Percentiles rank a stretch among this genome's conserved stretches.
Conservation (phyloP, 2,113 vertebrate genomes). For the Tenrec ecaudatus region DNA sequence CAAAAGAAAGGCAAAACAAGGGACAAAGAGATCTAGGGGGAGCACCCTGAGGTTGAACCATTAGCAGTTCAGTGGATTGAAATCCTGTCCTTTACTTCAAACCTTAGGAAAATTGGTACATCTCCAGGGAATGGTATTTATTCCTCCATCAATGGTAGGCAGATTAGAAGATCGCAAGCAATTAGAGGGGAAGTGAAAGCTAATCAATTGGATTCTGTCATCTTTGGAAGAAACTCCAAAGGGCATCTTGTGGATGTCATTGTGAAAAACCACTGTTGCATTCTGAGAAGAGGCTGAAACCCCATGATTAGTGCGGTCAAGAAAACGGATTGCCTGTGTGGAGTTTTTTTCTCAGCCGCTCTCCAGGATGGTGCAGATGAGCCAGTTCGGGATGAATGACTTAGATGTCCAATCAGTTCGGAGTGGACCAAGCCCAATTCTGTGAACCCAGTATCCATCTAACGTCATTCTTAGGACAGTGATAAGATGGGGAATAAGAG, state of each 20-base stretch:
- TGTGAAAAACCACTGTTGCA: not conserved
- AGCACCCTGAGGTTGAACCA: not conserved
- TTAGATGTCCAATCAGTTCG: not conserved
- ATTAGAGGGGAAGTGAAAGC: not conserved
- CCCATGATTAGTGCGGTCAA: not conserved
- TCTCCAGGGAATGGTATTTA: not conserved
- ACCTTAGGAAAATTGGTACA: not conserved
- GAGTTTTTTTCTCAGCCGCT: not conserved
- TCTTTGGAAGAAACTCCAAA: conserved; percentile 4
- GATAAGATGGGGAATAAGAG: not conserved
- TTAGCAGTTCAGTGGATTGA: not conserved
- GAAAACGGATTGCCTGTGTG: not conserved
- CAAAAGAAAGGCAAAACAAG: too few relatives aligned
- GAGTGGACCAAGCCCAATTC: not conserved
- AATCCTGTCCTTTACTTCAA: conserved; percentile 8
- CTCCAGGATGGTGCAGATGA: not conserved
- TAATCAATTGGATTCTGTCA: not conserved
- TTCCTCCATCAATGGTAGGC: not conserved
- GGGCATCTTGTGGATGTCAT: not conserved
- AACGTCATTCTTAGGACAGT: not conserved
- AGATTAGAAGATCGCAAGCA: not conserved
- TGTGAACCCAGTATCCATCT: too few relatives aligned
- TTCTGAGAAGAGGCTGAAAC: not conserved
- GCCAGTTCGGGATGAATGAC: not conserved
- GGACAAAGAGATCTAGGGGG: not conserved